Base-by-base conservation (phyloP, 37 sponge, comb jelly and placozoan species). In the Aplysina aerophoba region DNA sequence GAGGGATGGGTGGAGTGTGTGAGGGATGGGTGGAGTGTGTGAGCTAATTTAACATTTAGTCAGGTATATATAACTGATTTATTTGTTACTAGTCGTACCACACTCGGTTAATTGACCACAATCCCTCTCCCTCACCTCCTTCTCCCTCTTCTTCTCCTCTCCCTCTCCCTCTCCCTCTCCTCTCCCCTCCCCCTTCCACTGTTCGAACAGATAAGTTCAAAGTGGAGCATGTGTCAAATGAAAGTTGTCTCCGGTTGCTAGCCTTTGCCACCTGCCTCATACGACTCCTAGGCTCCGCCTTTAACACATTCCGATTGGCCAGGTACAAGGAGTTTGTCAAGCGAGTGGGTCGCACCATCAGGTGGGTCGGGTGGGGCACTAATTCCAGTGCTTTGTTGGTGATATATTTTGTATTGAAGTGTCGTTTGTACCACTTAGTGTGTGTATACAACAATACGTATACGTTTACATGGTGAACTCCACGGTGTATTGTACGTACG, bases 291-390 rank as follows among this genome's bases (percentile, higher is more conserved):
- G 94, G 97, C 11, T 67, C 81, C 19, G 90, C 89, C 44, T 96
- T 96, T 88, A 73, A 92, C 44, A 92, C 95, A 4, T 85, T 96
- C 31, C 65, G 85, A 35, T 83, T 88, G 36, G 60, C 88, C 39
- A 62, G 88, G 11, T 96, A 96, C 78, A 91, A 89, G 75, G 93
- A 88, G 72, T 96, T 96, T 57, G 85, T 91, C 60, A 93, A 96
- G 69, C 75, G 80, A 62, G 80, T 96, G 21, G 97, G 94, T 37
- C 75, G 94, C 53, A 92, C 93, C 30, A 90, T 96, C 31, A 82
- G 94, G 74, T 82, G 34, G 8, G n/a, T n/a, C n/a, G n/a, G n/a
- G n/a, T n/a, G n/a, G 61, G 50, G n/a, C 24, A 12, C n/a, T 17
- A 15, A 11, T 12, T 65, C 50, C 50, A 44, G 3, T 3, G 50